Percentiles rank a stretch among this genome's conserved stretches.
Conservation (phyloP, 2,797 vertebrate species). For the Paratrypauchen microcephalus region DNA sequence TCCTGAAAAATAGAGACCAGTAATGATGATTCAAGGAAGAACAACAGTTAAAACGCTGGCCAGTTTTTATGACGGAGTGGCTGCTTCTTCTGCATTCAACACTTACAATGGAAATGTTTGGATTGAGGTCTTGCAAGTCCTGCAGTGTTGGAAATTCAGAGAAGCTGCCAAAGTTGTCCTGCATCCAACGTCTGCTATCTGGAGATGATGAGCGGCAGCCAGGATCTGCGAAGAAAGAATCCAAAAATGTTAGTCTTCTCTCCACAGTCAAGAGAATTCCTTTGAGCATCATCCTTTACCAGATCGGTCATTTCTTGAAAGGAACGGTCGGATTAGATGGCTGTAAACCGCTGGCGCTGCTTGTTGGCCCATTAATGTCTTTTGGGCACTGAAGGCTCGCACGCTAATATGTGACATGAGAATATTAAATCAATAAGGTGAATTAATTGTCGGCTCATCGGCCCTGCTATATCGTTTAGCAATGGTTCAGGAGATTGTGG, state of each 20-base stretch:
- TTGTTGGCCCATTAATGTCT: slow-evolving; percentile 21
- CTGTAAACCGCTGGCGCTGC: slow-evolving; percentile 23
- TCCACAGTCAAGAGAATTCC: no score
- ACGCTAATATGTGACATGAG: no score
- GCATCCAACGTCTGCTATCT: slow-evolving; percentile 43
- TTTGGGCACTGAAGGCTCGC: slow-evolving; percentile 16
- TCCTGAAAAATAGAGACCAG: not conserved
- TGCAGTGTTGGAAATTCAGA: slow-evolving; percentile 32
- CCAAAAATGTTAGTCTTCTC: no score
- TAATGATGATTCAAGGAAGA: no score
- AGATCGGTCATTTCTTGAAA: slow-evolving; percentile 33
- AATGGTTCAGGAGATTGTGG: no score
- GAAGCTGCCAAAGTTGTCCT: slow-evolving; percentile 54
- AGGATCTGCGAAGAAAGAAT: slow-evolving; percentile 20
- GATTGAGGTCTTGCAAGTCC: slow-evolving; percentile 42
- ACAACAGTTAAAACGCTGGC: no score
- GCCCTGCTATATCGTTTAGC: no score
- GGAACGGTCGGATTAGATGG: slow-evolving; percentile 48
- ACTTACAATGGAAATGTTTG: slow-evolving; percentile 56
- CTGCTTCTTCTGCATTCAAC: no score
- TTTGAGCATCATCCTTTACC: no score
- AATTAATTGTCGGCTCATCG: no score
- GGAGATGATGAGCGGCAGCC: slow-evolving; percentile 46
- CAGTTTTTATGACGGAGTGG: no score
- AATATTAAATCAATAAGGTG: no score